Conservation (phyloP, 1,140 invertebrate species). For the Linepithema humile region DNA sequence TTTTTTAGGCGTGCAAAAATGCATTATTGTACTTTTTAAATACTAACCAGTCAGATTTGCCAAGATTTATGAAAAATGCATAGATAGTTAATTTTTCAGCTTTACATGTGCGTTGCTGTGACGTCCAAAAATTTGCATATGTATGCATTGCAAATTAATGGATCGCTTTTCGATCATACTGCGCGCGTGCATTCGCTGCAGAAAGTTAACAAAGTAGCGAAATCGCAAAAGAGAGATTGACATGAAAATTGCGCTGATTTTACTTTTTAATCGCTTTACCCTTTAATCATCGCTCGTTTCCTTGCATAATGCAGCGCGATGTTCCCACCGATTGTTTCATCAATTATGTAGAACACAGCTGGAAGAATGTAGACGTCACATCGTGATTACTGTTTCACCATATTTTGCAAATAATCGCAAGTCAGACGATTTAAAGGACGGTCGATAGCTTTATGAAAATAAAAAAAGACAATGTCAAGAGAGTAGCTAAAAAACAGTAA, state of each 20-base stretch:
- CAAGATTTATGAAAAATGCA: not conserved
- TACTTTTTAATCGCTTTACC: constrained; percentile 49
- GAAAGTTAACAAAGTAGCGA: not conserved
- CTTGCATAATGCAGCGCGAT: constrained; percentile 46
- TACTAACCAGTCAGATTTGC: not conserved
- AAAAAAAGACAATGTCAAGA: not conserved
- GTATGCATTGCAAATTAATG: not conserved
- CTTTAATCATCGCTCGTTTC: not conserved
- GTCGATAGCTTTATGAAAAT: not conserved
- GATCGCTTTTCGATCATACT: not conserved
- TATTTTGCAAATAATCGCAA: not conserved
- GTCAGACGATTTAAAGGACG: not conserved
- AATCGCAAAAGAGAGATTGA: constrained; percentile 4
- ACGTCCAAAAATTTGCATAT: not conserved
- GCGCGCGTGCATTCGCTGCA: too few relatives aligned
- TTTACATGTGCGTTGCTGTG: not conserved
- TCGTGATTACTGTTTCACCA: not conserved
- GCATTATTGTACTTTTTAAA: too few relatives aligned
- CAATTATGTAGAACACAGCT: constrained; percentile 39
- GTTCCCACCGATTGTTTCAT: constrained; percentile 42
- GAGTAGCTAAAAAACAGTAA: not conserved
- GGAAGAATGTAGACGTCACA: constrained; percentile 42
- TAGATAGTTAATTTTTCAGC: not conserved
- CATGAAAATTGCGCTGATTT: constrained; percentile 4
- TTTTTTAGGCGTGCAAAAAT: too few relatives aligned